phyloP scores from a whole-genome alignment of 2,888 invertebrate species.

The Phanerotoma sp. region DNA sequence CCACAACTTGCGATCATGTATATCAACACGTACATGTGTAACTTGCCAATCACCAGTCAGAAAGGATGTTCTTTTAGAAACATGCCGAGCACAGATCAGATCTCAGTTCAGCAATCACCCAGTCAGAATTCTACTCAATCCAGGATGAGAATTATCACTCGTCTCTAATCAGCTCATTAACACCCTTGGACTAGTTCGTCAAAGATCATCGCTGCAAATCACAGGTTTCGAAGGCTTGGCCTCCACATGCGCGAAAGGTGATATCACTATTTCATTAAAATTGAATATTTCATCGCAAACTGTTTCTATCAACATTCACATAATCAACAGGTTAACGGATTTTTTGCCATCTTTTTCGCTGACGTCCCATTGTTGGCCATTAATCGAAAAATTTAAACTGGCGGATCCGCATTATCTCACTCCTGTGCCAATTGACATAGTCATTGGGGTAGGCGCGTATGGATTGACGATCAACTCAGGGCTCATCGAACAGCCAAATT shows the following conservation, averaged over 20 bases:
- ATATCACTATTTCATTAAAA: slow-evolving; percentile 1
- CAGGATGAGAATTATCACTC: too few relatives aligned
- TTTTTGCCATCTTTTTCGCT: slow-evolving; percentile 18
- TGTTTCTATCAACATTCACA: slow-evolving; percentile 11
- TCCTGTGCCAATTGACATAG: slow-evolving; percentile 27
- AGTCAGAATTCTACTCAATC: too few relatives aligned
- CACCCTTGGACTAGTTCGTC: too few relatives aligned
- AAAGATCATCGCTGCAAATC: slow-evolving; percentile 20
- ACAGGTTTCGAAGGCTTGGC: slow-evolving; percentile 19
- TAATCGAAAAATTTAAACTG: slow-evolving; percentile 16
- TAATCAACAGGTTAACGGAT: slow-evolving; percentile 13
- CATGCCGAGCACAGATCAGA: too few relatives aligned
- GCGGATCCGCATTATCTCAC: slow-evolving; percentile 28
- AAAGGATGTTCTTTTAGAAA: too few relatives aligned
- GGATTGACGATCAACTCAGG: slow-evolving; percentile 14
- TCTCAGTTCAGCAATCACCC: slow-evolving; percentile 4
- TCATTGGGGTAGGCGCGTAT: slow-evolving; percentile 29
- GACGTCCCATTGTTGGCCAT: slow-evolving; percentile 15
- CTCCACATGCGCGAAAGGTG: slow-evolving; percentile 13
- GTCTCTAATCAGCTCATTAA: too few relatives aligned
- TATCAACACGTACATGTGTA: not conserved
- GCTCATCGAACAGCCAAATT: slow-evolving; percentile 14
- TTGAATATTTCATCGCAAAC: not conserved
- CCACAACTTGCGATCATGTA: slow-evolving; percentile 1
- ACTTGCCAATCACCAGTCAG: too few relatives aligned